These are phyloP conservation scores for Catocala sponsa DNA, from an alignment of 2,888 invertebrate species.

Conservation along the genomic window DNA sequence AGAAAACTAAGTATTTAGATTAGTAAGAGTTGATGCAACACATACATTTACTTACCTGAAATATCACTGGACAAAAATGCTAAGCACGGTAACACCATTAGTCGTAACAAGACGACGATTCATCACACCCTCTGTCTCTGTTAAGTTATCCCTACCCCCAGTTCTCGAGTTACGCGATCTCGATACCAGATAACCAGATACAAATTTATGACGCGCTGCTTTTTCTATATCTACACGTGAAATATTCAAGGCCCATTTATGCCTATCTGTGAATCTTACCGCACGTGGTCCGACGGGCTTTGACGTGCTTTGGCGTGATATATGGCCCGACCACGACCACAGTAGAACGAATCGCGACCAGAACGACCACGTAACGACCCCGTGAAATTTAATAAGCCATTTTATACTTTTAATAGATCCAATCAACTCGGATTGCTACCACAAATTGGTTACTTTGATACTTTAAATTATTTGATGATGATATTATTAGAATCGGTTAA, in stretches of 20 bases:
- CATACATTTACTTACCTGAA: no score
- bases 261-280: slow-evolving; percentile 70
- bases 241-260: slow-evolving; percentile 57
- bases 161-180: slow-evolving; percentile 74
- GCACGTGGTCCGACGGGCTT: slow-evolving; percentile 55
- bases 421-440: slow-evolving; percentile 40
- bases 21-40: no score
- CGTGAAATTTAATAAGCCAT: slow-evolving; percentile 41
- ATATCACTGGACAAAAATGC: no score
- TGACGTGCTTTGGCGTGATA: slow-evolving; percentile 47
- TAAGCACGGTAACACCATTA: not conserved
- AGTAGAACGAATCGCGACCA: slow-evolving; percentile 38
- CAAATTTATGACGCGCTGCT: slow-evolving; percentile 75
- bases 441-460: slow-evolving; percentile 43
- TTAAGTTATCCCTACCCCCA: slow-evolving; percentile 25
- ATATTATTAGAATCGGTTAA: slow-evolving; percentile 35
- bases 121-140: slow-evolving; percentile 41
- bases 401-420: slow-evolving; percentile 30
- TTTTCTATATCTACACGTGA: slow-evolving; percentile 33
- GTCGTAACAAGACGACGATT: slow-evolving; percentile 23
- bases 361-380: slow-evolving; percentile 28
- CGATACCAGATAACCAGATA: slow-evolving; percentile 70
- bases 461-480: slow-evolving; percentile 44
- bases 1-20: no score
- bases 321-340: slow-evolving; percentile 35